Base-by-base conservation (phyloP, 2,888 invertebrate genomes). In the Brachycybe producta region DNA sequence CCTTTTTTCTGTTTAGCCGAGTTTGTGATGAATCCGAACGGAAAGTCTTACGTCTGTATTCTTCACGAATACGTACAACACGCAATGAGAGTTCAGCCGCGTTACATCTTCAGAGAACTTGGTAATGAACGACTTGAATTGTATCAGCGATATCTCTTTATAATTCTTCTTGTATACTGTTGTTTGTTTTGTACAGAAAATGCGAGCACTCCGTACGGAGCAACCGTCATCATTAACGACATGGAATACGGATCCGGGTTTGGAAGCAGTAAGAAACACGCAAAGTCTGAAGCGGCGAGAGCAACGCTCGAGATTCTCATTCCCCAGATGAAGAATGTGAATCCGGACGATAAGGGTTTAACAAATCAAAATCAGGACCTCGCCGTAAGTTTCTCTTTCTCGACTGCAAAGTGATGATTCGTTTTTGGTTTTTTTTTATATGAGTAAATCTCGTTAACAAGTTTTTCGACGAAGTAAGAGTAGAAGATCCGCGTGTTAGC, bases 41-140 rank as follows among this genome's bases (percentile, higher is more conserved):
- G 94, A 1, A 91, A 94, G 70, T 88, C 90, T 62, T 85, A 84
- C 66, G 84, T 97, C 7, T 91, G 92, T 58, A 91, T 97, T 63
- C 75, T 98, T 59, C 97, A 98, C 68, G 97, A 98, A 68, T 97
- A 94, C 69, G 88, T 94, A 34, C 90, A 95, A 58, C 85, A 94
- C 64, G 91, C 91, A 3, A 71, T 95, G 52, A 85, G 90, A 66
- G 86, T 90, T 56, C 91, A 92, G 60, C 94, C 94, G 1, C 81
- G 82, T 1, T 95, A 94, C 67, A 81, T 84, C 64, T 94, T 91
- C 66, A 82, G 82, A 60, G 92, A 94, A 70, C 72, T 91, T 42
- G 81, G 82, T 81, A 61, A 67, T n/a, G n/a, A n/a, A n/a, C n/a
- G n/a, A n/a, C n/a, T n/a, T n/a, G n/a, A n/a, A n/a, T n/a, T n/a